phyloP scores from a whole-genome alignment of 2,797 vertebrate genomes.

The Parambassis ranga region DNA sequence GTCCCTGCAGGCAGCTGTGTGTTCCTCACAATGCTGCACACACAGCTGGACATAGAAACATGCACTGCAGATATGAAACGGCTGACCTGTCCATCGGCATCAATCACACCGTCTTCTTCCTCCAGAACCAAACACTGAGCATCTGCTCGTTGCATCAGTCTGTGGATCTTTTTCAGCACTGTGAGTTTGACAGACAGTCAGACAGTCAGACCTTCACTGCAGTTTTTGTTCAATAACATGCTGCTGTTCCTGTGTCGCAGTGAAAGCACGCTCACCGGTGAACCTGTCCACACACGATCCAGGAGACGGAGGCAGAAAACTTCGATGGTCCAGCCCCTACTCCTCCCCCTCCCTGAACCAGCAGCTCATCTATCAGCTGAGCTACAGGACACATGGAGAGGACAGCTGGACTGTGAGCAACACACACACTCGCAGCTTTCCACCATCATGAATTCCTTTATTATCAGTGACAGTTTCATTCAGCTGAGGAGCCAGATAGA shows the following conservation, averaged over 20 bases:
- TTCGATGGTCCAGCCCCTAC: constrained; percentile 76
- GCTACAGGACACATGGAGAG: constrained; percentile 61
- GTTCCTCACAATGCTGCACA: not conserved
- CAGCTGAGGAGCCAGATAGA: too few species aligned
- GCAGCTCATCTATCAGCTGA: constrained; percentile 69
- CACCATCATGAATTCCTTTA: too few species aligned
- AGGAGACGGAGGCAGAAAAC: constrained; percentile 13
- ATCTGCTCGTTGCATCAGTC: constrained; percentile 14
- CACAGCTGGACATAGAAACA: not conserved
- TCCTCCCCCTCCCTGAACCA: constrained; percentile 46
- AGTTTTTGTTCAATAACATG: too few species aligned
- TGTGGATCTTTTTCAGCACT: constrained; percentile 36
- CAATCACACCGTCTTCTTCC: constrained; percentile 52
- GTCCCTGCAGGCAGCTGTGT: constrained; percentile 48
- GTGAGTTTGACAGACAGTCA: constrained; percentile 53
- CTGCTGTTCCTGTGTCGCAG: constrained; percentile 44
- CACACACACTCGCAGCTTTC: too few species aligned
- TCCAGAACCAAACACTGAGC: not conserved
- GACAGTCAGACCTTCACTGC: not conserved
- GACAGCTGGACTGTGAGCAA: constrained; percentile 72
- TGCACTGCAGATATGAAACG: constrained; percentile 50
- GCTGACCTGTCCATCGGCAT: fast-evolving
- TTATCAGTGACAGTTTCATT: too few species aligned
- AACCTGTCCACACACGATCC: constrained; percentile 31
- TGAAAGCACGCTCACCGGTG: constrained; percentile 59